phyloP scores from a whole-genome alignment of 2,113 vertebrate genomes.

The Polypterus bichir region DNA sequence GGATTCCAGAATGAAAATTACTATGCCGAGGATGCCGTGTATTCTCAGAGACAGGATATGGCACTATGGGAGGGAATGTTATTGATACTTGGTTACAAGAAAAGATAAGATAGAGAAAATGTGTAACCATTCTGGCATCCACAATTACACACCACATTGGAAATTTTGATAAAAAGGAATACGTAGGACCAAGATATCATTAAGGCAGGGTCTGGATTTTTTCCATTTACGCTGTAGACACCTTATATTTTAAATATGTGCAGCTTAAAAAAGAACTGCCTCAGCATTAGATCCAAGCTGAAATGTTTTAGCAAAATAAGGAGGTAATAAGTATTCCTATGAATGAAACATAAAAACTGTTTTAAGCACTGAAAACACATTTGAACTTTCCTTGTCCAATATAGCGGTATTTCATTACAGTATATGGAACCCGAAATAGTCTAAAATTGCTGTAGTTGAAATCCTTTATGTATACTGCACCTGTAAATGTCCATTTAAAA shows the following conservation, averaged over 20 bases:
- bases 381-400: too few species aligned
- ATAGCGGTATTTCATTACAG: too few species aligned
- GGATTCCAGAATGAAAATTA: conserved; percentile 31
- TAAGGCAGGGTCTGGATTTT: conserved; percentile 60
- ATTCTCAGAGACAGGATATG: conserved; percentile 33
- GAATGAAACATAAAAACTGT: too few species aligned
- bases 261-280: too few species aligned
- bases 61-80: conserved; percentile 41
- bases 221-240: conserved; percentile 60
- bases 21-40: conserved; percentile 37
- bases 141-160: conserved; percentile 43
- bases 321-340: too few species aligned
- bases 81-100: conserved; percentile 45
- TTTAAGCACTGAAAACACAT: too few species aligned
- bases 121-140: conserved; percentile 50
- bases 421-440: too few species aligned
- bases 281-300: too few species aligned
- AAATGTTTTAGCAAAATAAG: too few species aligned
- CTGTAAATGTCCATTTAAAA: too few species aligned
- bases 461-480: too few species aligned
- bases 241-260: conserved; percentile 36
- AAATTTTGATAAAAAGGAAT: conserved; percentile 70
- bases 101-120: conserved; percentile 45
- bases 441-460: too few species aligned
- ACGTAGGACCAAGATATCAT: conserved; percentile 66